Evolutionary conservation across 2,888 invertebrate species (phyloP).

Genomic region (Drosophila robusta): DNA sequence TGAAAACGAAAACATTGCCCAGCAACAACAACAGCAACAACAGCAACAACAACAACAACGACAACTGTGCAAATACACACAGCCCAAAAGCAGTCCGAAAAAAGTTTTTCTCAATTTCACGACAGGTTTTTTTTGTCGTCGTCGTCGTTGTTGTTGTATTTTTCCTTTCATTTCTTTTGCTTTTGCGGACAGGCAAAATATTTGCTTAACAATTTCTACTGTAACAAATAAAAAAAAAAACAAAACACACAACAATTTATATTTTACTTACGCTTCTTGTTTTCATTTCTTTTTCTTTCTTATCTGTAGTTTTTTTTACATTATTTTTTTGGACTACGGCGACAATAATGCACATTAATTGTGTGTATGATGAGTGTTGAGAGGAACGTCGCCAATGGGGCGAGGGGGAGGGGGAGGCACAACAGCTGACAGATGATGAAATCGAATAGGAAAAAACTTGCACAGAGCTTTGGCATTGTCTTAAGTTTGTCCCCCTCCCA

Average conservation of each 20-base stretch:
- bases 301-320: slow-evolving; percentile 3
- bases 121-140: slow-evolving; percentile 58
- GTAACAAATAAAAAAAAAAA: slow-evolving; percentile 53
- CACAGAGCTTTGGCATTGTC: slow-evolving; percentile 66
- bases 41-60: slow-evolving; percentile 26
- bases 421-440: slow-evolving; percentile 38
- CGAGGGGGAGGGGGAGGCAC: neutral
- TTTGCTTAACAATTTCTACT: slow-evolving; percentile 76
- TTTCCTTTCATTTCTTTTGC: slow-evolving; percentile 51
- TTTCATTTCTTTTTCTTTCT: slow-evolving; percentile 10
- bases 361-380: slow-evolving; percentile 48
- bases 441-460: slow-evolving; percentile 30
- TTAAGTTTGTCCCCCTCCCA: neutral
- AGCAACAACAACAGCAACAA: slow-evolving; percentile 28
- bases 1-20: slow-evolving; percentile 63
- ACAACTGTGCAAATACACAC: slow-evolving; percentile 69
- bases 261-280: slow-evolving; percentile 18
- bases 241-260: slow-evolving; percentile 18
- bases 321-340: slow-evolving; percentile 20
- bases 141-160: slow-evolving; percentile 36
- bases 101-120: slow-evolving; percentile 71
- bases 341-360: slow-evolving; percentile 75
- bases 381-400: neutral
- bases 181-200: slow-evolving; percentile 57
- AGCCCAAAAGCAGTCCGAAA: slow-evolving; percentile 37